Conservation (phyloP, 2,888 invertebrate genomes). For the Copidosoma aretas region DNA sequence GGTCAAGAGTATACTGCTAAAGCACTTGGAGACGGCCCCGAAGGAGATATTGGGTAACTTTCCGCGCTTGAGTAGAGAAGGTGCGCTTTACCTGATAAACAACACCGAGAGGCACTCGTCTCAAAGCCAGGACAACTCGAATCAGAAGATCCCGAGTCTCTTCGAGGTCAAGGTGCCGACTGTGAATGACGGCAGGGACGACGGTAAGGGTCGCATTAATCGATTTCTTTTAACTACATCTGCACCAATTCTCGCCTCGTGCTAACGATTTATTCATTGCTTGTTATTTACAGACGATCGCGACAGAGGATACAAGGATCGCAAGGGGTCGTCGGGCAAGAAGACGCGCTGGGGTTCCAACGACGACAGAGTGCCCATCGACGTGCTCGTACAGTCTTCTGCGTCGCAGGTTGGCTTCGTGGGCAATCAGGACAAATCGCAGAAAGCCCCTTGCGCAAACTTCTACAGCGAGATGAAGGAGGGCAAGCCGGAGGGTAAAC, state of each 20-base stretch:
- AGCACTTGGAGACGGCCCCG: slow-evolving; percentile 88
- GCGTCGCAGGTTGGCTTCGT: slow-evolving; percentile 57
- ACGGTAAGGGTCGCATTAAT: slow-evolving; percentile 52
- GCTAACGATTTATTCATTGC: too few relatives aligned
- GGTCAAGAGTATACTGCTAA: slow-evolving; percentile 63
- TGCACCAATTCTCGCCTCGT: too few relatives aligned
- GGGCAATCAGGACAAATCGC: slow-evolving; percentile 45
- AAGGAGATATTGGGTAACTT: slow-evolving; percentile 92
- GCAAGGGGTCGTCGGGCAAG: slow-evolving; percentile 57
- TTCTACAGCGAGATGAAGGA: slow-evolving; percentile 48
- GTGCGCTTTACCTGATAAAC: slow-evolving; percentile 69
- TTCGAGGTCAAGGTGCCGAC: slow-evolving; percentile 60
- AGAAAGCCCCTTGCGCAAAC: slow-evolving; percentile 45
- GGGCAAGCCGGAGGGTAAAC: slow-evolving; percentile 2
- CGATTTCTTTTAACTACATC: too few relatives aligned
- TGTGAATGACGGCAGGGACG: slow-evolving; percentile 48
- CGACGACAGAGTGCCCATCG: slow-evolving; percentile 59
- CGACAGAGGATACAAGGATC: slow-evolving; percentile 47
- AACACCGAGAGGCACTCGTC: slow-evolving; percentile 56
- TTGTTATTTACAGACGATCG: slow-evolving; percentile 15
- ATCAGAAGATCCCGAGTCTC: slow-evolving; percentile 61
- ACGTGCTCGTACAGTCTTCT: slow-evolving; percentile 60
- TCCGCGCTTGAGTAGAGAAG: slow-evolving; percentile 80
- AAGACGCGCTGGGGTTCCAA: slow-evolving; percentile 61
- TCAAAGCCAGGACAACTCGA: slow-evolving; percentile 52